Evolutionary conservation across 2,888 invertebrate species (phyloP).

Genomic region (Xestobium rufovillosum): DNA sequence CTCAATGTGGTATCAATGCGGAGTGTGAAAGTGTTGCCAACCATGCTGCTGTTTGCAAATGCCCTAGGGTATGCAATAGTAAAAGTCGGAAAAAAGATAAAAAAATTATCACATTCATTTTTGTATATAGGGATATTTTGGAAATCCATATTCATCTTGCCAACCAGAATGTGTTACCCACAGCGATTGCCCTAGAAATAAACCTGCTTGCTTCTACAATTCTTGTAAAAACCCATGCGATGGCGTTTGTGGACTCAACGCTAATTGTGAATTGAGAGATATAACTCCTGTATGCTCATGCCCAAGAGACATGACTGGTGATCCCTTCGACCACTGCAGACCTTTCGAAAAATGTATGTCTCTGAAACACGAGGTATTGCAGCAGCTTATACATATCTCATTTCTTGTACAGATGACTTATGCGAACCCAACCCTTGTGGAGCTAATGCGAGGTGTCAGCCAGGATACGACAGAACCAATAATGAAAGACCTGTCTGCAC

Average conservation of each 20-base stretch:
- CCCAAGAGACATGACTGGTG: conserved; percentile 79
- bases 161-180: conserved; percentile 74
- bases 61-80: conserved; percentile 56
- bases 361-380: neutral
- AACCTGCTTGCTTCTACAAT: conserved; percentile 74
- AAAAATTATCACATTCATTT: neutral
- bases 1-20: conserved; percentile 67
- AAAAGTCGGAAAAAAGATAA: neutral
- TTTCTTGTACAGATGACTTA: conserved; percentile 57
- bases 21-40: conserved; percentile 67
- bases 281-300: conserved; percentile 80
- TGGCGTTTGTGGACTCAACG: conserved; percentile 70
- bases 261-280: conserved; percentile 71
- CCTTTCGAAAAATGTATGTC: conserved; percentile 69
- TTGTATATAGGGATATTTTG: conserved; percentile 61
- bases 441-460: conserved; percentile 66
- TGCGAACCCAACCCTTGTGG: conserved; percentile 87
- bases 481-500: conserved; percentile 81
- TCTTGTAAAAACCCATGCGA: conserved; percentile 79
- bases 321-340: conserved; percentile 75
- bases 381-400: too few species aligned
- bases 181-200: conserved; percentile 67
- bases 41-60: conserved; percentile 71
- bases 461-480: conserved; percentile 75
- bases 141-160: conserved; percentile 69